These are phyloP conservation scores for Agrypnus murinus DNA, from an alignment of 2,888 invertebrate species.

Conservation along the genomic window DNA sequence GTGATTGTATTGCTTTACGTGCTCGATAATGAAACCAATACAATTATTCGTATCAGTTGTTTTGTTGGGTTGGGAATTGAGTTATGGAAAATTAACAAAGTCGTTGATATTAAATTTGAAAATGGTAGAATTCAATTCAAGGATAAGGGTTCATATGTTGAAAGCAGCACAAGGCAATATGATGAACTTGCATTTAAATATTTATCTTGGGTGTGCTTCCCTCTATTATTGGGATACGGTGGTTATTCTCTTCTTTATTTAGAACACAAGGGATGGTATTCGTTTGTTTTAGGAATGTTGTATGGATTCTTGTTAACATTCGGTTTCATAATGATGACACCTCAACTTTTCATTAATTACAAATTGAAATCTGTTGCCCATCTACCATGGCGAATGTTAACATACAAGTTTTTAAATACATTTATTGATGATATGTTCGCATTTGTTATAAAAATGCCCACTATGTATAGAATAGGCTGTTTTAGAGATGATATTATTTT, in stretches of 20 bases:
- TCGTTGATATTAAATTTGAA: constrained; percentile 87
- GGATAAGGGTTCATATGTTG: constrained; percentile 97
- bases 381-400: constrained; percentile 99
- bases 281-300: constrained; percentile 95
- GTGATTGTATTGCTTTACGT: constrained; percentile 96
- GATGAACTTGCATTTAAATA: constrained; percentile 97
- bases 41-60: constrained; percentile 95
- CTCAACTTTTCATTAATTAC: constrained; percentile 99
- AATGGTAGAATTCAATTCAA: constrained; percentile 86
- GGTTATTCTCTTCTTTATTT: constrained; percentile 95
- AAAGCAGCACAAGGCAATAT: constrained; percentile 94
- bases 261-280: constrained; percentile 99
- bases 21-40: constrained; percentile 98
- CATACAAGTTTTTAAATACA: constrained; percentile 99
- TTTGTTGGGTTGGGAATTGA: constrained; percentile 96
- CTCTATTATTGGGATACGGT: constrained; percentile 93
- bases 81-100: constrained; percentile 99
- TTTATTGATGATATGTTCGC: constrained; percentile 99
- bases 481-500: constrained; percentile 99
- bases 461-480: constrained; percentile 97
- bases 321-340: constrained; percentile 99
- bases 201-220: constrained; percentile 96
- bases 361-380: constrained; percentile 99
- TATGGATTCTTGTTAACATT: constrained; percentile 99
- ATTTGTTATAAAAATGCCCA: constrained; percentile 99